These are phyloP conservation scores for Phrynosoma blainvillii DNA, from an alignment of 2,113 vertebrate species.

Conservation along the genomic window DNA sequence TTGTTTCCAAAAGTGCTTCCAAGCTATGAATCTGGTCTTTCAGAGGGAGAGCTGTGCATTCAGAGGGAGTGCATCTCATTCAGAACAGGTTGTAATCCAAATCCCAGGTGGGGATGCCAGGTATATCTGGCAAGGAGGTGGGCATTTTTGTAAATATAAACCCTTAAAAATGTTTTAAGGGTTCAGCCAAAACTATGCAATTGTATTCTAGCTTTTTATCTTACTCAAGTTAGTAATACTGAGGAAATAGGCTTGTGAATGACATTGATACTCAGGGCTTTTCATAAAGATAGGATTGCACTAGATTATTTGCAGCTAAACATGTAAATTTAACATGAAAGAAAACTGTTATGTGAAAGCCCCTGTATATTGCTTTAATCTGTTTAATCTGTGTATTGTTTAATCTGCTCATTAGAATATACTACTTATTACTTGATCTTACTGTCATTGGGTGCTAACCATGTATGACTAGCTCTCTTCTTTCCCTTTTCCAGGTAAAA, in stretches of 20 bases:
- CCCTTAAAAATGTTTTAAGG: no score
- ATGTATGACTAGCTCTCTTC: not conserved
- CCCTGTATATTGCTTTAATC: not conserved
- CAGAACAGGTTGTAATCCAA: no score
- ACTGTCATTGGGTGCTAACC: not conserved
- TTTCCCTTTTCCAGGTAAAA: constrained; percentile 77
- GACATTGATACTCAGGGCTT: not conserved
- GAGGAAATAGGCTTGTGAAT: not conserved
- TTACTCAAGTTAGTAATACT: not conserved
- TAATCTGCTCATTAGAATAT: not conserved
- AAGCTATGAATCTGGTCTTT: no score
- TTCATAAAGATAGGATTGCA: not conserved
- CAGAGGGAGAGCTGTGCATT: no score
- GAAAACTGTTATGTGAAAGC: not conserved
- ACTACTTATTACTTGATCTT: not conserved
- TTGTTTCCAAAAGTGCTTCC: no score
- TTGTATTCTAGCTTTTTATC: no score
- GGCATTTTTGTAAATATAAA: no score
- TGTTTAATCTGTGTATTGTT: not conserved
- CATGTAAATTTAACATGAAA: not conserved
- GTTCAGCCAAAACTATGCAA: no score
- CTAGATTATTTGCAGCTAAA: not conserved
- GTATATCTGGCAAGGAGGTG: no score
- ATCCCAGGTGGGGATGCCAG: no score
- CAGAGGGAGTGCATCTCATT: no score